Conservation (phyloP, 2,888 invertebrate species). For the Tanytarsus gracilentus region DNA sequence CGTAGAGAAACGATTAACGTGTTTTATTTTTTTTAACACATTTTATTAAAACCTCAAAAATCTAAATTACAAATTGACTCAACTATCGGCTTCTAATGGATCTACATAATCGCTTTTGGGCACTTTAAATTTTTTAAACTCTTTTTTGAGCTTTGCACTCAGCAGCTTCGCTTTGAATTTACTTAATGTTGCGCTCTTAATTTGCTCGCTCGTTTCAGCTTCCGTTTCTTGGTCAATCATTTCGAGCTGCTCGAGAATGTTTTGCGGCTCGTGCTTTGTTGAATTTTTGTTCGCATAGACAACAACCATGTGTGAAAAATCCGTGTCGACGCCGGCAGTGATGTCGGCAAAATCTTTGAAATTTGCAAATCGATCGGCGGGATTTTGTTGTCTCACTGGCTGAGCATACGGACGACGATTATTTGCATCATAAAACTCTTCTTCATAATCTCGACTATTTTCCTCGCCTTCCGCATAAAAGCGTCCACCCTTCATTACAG, state of each 20-base stretch:
- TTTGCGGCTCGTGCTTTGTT: slow-evolving; percentile 58
- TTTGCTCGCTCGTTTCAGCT: background rate
- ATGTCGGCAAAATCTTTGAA: slow-evolving; percentile 87
- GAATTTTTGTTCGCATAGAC: slow-evolving; percentile 75
- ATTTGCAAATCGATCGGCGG: slow-evolving; percentile 78
- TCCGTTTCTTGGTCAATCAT: slow-evolving; percentile 54
- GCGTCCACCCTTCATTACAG: slow-evolving; percentile 76
- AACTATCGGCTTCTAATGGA: slow-evolving; percentile 41
- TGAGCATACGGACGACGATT: slow-evolving; percentile 48
- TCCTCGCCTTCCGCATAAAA: slow-evolving; percentile 70
- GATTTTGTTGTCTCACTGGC: slow-evolving; percentile 38
- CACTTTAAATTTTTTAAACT: slow-evolving; percentile 44
- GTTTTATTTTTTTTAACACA: too few relatives aligned
- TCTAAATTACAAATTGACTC: slow-evolving; percentile 33
- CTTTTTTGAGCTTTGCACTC: slow-evolving; percentile 46
- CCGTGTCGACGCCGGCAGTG: slow-evolving; percentile 69
- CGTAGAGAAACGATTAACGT: too few relatives aligned
- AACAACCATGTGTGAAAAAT: slow-evolving; percentile 73
- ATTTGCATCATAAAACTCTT: slow-evolving; percentile 57
- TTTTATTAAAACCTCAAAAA: background rate
- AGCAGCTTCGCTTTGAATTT: slow-evolving; percentile 59
- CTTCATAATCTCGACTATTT: slow-evolving; percentile 44
- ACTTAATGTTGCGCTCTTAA: slow-evolving; percentile 43
- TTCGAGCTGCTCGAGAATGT: slow-evolving; percentile 71
- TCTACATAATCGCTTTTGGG: slow-evolving; percentile 37